Conservation (phyloP, 2,888 invertebrate genomes). For the Augiades crinisus region DNA sequence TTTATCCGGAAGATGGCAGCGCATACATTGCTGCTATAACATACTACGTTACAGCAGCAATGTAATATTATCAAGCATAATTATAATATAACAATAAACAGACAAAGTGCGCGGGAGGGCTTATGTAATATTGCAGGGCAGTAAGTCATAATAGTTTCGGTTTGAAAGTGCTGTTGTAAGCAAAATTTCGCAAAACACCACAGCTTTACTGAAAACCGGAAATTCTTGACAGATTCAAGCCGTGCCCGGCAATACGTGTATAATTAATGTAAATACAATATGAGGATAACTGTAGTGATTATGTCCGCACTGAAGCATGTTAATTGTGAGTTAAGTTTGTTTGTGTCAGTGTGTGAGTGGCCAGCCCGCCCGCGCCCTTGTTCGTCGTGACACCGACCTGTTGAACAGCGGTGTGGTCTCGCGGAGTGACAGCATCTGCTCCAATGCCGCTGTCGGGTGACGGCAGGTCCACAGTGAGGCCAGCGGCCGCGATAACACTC, state of each 20-base stretch:
- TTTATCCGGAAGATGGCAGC: too few species aligned
- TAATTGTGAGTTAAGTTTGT: slow-evolving; percentile 30
- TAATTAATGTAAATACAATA: slow-evolving; percentile 22
- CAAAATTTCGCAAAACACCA: not conserved
- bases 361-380: slow-evolving; percentile 71
- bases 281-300: slow-evolving; percentile 23
- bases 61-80: too few species aligned
- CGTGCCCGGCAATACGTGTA: slow-evolving; percentile 20
- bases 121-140: slow-evolving; percentile 41
- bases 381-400: slow-evolving; percentile 85
- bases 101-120: slow-evolving; percentile 67
- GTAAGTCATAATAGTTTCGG: not conserved
- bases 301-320: slow-evolving; percentile 33
- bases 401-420: slow-evolving; percentile 93
- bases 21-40: too few species aligned
- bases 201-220: not conserved
- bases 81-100: slow-evolving; percentile 10
- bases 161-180: slow-evolving; percentile 1
- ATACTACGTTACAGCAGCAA: too few species aligned
- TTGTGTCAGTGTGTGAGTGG: slow-evolving; percentile 44
- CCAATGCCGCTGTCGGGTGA: slow-evolving; percentile 98
- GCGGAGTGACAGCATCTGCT: slow-evolving; percentile 94
- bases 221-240: not conserved
- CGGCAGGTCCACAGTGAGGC: slow-evolving; percentile 95
- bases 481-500: slow-evolving; percentile 87